Percentiles rank a stretch among this genome's conserved stretches.
phyloP scores from a whole-genome alignment of 2,888 invertebrate genomes.

The Pherbina coryleti region DNA sequence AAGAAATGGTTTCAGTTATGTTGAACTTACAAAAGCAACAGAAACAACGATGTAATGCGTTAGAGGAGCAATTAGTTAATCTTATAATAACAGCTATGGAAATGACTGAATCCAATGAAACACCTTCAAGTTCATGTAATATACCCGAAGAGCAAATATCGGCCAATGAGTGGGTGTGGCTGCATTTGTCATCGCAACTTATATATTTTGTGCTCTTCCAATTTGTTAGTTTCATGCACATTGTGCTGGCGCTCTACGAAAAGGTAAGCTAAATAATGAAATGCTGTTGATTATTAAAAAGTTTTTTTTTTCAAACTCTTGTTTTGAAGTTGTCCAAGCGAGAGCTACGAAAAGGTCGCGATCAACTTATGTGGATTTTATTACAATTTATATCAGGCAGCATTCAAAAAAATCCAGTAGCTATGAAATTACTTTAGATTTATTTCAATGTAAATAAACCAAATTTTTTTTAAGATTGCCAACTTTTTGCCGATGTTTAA shows the following conservation, averaged over 20 bases:
- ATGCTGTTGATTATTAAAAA: background rate
- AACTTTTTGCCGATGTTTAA: constrained; percentile 92
- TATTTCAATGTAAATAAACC: background rate
- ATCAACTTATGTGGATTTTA: constrained; percentile 99
- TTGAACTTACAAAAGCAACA: constrained; percentile 93
- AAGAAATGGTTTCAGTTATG: constrained; percentile 97
- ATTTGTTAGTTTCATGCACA: constrained; percentile 92
- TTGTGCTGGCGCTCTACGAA: constrained; percentile 89
- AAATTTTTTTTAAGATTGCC: constrained; percentile 72
- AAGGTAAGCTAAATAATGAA: constrained; percentile 72
- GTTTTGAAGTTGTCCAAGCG: constrained; percentile 76
- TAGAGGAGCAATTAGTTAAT: constrained; percentile 94
- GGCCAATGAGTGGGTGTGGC: constrained; percentile 84
- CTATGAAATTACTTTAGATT: background rate
- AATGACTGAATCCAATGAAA: constrained; percentile 80
- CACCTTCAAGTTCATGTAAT: constrained; percentile 67
- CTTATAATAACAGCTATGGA: constrained; percentile 93
- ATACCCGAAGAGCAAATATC: constrained; percentile 69
- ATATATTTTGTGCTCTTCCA: constrained; percentile 96
- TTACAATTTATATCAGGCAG: constrained; percentile 97
- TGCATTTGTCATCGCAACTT: constrained; percentile 92
- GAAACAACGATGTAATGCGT: constrained; percentile 86
- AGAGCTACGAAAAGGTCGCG: constrained; percentile 89
- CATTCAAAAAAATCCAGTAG: constrained; percentile 90
- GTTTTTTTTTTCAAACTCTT: constrained; percentile 15